Conservation (phyloP, 2,888 invertebrate species). For the Taenaris catops region DNA sequence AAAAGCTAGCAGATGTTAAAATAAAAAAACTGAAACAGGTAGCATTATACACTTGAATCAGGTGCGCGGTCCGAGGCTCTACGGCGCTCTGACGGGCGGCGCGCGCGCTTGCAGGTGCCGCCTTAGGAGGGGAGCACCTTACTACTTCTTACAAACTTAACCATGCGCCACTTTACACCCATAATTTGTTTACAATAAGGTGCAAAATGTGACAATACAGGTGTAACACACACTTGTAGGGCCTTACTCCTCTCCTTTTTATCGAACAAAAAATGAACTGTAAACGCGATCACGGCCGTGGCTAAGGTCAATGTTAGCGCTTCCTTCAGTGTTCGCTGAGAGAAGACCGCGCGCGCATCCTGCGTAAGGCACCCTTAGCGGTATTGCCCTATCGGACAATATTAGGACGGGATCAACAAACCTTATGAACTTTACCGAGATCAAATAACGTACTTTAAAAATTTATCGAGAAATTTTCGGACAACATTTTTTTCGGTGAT, state of each 20-base stretch:
- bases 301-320: constrained; percentile 80
- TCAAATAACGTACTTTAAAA: constrained; percentile 2
- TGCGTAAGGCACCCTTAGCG: constrained; percentile 37
- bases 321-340: constrained; percentile 78
- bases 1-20: constrained; percentile 33
- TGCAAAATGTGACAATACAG: constrained; percentile 16
- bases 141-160: constrained; percentile 67
- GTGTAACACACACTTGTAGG: constrained; percentile 45
- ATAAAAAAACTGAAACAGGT: constrained; percentile 43
- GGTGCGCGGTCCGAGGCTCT: constrained; percentile 58
- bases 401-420: constrained; percentile 44
- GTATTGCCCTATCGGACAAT: constrained; percentile 46
- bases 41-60: constrained; percentile 39
- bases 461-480: constrained; percentile 17
- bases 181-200: constrained; percentile 26
- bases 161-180: constrained; percentile 22
- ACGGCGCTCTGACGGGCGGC: constrained; percentile 68
- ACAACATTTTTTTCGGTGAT: constrained; percentile 32
- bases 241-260: constrained; percentile 80
- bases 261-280: constrained; percentile 81
- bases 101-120: constrained; percentile 70
- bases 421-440: constrained; percentile 26
- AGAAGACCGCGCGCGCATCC: constrained; percentile 75
- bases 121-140: constrained; percentile 77
- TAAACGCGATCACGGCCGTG: constrained; percentile 80